Evolutionary conservation across 2,113 vertebrate genomes (phyloP).

Genomic region (Corythaixoides concolor): DNA sequence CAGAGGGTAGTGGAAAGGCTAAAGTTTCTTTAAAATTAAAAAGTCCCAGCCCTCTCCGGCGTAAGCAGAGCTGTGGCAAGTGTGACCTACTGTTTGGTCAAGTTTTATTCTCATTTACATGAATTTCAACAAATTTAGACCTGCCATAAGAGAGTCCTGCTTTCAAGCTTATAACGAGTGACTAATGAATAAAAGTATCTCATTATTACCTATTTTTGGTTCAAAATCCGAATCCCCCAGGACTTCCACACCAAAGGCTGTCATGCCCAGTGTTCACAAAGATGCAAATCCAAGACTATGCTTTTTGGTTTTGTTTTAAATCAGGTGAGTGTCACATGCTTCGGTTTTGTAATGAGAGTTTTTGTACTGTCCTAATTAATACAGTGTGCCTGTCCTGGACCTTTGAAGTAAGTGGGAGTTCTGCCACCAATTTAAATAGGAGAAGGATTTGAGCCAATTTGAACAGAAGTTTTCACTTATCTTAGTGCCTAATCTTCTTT

Average conservation of each 20-base stretch:
- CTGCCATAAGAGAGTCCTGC: not conserved
- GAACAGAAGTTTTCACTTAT: constrained; percentile 72
- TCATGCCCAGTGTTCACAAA: not conserved
- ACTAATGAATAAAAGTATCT: not conserved
- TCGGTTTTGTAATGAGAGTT: constrained; percentile 43
- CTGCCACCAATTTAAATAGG: constrained; percentile 63
- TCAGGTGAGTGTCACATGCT: constrained; percentile 44
- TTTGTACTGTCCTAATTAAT: constrained; percentile 66
- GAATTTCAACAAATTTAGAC: not conserved
- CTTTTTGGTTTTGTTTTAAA: constrained; percentile 25
- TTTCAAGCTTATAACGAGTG: not conserved
- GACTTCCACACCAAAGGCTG: not conserved
- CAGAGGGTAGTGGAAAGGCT: not conserved
- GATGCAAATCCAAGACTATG: not conserved
- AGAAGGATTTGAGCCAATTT: constrained; percentile 70
- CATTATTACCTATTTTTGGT: not conserved
- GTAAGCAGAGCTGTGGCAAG: not conserved
- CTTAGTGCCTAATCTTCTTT: constrained; percentile 67
- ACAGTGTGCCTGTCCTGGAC: constrained; percentile 58
- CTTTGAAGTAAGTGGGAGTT: constrained; percentile 70
- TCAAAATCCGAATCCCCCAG: not conserved
- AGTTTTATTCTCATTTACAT: not conserved
- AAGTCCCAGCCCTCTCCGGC: not conserved
- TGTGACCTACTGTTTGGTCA: not conserved
- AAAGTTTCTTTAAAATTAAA: not conserved